phyloP scores from a whole-genome alignment of 2,797 vertebrate species.

The Manis crassicaudata region DNA sequence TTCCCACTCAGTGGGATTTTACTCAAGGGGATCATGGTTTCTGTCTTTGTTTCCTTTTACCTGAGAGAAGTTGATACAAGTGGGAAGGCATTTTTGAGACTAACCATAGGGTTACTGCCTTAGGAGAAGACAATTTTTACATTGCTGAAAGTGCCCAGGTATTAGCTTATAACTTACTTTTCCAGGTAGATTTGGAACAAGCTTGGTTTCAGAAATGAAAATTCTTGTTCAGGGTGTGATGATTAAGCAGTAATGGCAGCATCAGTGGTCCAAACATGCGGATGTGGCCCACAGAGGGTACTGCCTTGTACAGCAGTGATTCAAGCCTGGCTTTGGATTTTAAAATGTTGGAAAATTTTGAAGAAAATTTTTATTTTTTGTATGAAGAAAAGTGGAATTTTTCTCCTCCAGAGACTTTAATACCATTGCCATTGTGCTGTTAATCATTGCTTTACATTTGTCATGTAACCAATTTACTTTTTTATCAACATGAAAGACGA shows the following conservation, averaged over 20 bases:
- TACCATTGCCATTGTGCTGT: neutral
- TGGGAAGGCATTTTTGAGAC: neutral
- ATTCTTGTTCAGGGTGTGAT: neutral
- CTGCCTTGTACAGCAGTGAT: neutral
- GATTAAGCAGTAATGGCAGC: neutral
- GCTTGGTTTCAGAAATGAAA: neutral
- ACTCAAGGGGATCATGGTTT: neutral
- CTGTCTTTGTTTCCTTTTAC: slow-evolving; percentile 42
- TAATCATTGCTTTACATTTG: slow-evolving; percentile 6
- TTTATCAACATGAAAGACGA: neutral
- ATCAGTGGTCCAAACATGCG: neutral
- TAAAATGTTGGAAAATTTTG: slow-evolving; percentile 2
- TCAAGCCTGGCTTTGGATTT: neutral
- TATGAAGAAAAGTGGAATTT: neutral
- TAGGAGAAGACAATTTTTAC: slow-evolving; percentile 8
- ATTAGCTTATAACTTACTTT: neutral
- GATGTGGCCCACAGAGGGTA: neutral
- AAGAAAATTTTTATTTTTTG: neutral
- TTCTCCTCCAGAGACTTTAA: neutral
- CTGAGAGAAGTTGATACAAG: neutral
- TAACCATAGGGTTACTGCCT: neutral
- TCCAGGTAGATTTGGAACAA: neutral
- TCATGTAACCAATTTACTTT: neutral
- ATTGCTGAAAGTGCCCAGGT: neutral
- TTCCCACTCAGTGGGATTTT: neutral